Conservation (phyloP, 2,113 vertebrate genomes). For the Anseranas semipalmata region DNA sequence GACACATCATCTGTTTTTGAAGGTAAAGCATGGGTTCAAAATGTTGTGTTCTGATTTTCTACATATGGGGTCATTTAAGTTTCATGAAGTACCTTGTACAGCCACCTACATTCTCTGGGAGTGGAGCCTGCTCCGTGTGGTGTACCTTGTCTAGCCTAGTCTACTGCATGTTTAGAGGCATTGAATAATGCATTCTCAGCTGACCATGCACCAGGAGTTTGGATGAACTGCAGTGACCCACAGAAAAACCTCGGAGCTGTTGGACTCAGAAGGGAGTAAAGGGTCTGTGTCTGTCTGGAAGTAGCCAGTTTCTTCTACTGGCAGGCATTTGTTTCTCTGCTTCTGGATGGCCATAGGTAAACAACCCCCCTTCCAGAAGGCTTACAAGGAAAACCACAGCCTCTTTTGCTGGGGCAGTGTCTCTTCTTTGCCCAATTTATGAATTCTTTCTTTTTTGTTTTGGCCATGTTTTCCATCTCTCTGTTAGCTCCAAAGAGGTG, state of each 20-base stretch:
- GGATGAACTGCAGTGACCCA: neutral
- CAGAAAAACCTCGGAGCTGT: neutral
- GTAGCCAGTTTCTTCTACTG: neutral
- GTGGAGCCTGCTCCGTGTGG: neutral
- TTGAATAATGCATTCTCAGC: neutral
- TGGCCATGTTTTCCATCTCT: neutral
- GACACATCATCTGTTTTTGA: neutral
- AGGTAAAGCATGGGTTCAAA: neutral
- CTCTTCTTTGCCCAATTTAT: neutral
- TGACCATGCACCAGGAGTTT: neutral
- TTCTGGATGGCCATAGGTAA: neutral
- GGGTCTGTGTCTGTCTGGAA: neutral
- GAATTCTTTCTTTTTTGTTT: neutral
- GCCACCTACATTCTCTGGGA: neutral
- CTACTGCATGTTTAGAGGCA: neutral
- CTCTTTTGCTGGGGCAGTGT: neutral
- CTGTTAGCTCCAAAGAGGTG: neutral
- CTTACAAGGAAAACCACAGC: neutral
- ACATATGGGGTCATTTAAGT: neutral
- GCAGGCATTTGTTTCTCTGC: neutral
- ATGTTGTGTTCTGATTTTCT: neutral
- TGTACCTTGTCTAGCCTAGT: neutral
- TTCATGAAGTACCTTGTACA: neutral
- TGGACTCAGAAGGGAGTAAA: neutral
- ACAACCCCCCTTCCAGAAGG: accelerated